Base-by-base conservation (phyloP, 2,888 invertebrate species). In the Apodemia zela region DNA sequence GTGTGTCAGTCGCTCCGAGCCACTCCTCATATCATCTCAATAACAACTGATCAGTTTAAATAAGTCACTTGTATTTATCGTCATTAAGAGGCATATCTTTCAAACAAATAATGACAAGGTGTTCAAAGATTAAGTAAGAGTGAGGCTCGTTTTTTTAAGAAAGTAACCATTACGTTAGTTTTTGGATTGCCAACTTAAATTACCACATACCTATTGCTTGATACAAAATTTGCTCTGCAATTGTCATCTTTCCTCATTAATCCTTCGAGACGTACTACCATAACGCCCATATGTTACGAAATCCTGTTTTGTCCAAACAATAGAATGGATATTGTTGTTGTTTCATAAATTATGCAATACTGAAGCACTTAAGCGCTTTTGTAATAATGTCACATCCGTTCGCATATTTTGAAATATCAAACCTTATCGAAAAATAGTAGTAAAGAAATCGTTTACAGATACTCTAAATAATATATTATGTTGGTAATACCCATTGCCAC, bases 201-300 rank as follows among this genome's bases (percentile, higher is more conserved):
- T 45, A 45, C n/a, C n/a, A 6, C 15, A 45, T 47, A 7, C 13
- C 4, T 13, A 15, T 38, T n/a, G 17, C 15, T 47, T 47, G 15
- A 45, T n/a, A 45, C n/a, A 6, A n/a, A 45, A n/a, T 45, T 45
- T 47, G 17, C 2, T 45, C n/a, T n/a, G 45, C n/a, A 45, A 45
- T 45, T 45, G 45, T n/a, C 45, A 29, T 54, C 25, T 51, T 51
- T 21, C 21, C 21, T 51, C 51, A 51, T 15, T 63, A 71, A 72
- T 80, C 78, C 77, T 77, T 76, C 74, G 75, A 80, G 78, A 72
- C 73, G 77, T 70, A 72, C 65, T 65, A 79, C 78, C 82, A 80
- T 86, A 76, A 85, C 82, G 79, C 65, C 73, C 69, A 72, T 69
- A 69, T 67, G 75, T 87, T 87, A 80, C 84, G 79, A 85, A 83